Base-by-base conservation (phyloP, 2,888 invertebrate species). In the Trichogramma dendrolimi region DNA sequence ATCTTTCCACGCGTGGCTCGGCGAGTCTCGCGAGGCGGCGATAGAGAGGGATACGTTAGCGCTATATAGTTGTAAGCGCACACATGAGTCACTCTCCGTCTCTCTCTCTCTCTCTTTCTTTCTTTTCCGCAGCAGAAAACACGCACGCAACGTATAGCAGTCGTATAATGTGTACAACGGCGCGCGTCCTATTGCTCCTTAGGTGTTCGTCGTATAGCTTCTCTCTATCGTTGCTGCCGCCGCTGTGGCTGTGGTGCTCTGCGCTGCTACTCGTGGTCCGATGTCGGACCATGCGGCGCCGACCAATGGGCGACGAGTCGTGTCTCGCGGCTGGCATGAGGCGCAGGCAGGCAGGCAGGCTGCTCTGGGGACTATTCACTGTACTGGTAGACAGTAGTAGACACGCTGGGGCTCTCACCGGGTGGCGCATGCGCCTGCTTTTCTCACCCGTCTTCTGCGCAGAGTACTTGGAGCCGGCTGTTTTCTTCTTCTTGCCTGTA, bases 251-350 rank as follows among this genome's bases (percentile, higher is more conserved):
- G 64, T 68, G 71, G 68, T 68, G 71, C 70, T 27, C 27, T 44
- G 14, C 51, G 49, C 41, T 46, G 74, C 76, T 75, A 75, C 78
- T 74, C 84, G 85, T 87, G 86, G 87, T 85, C 85, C 85, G 85
- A 87, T 86, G 85, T 88, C 88, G 86, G 86, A 86, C 87, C 87
- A 88, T 85, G 87, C 85, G 84, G 82, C 75, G 76, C 77, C 82
- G 81, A 78, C 88, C 88, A 88, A 88, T 88, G 75, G 81, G 80
- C 55, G 70, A 27, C 68, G 73, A 74, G 73, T 67, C 68, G 67
- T 69, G 68, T 73, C 70, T 77, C 79, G 78, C 72, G 58, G 66
- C 42, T 52, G 53, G 47, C 50, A 55, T 51, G 57, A 61, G 53
- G 66, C 67, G 65, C 63, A 27, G 27, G 1, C 27, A 27, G 27